phyloP scores from a whole-genome alignment of 2,797 vertebrate species.

The Carcharodon carcharias region DNA sequence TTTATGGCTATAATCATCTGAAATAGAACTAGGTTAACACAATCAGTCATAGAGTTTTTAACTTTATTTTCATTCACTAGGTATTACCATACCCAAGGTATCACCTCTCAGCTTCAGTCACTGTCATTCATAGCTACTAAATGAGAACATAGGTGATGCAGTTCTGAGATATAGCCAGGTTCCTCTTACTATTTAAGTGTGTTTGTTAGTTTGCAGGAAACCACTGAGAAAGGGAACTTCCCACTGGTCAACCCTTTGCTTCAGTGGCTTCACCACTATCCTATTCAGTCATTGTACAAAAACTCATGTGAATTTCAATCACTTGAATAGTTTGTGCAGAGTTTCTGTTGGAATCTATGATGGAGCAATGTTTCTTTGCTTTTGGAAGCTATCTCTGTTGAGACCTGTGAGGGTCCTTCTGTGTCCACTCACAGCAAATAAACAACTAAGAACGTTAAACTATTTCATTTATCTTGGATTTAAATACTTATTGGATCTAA shows the following conservation, averaged over 20 bases:
- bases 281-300: not conserved
- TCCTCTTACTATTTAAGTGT: not conserved
- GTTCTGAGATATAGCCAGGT: not conserved
- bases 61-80: not conserved
- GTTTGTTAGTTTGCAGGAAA: not conserved
- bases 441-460: not conserved
- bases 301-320: not conserved
- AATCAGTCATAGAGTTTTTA: not conserved
- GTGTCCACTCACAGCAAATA: not conserved
- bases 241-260: not conserved
- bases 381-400: not conserved
- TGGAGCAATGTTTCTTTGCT: not conserved
- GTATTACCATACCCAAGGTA: not conserved
- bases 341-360: not conserved
- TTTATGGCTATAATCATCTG: not conserved
- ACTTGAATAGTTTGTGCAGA: not conserved
- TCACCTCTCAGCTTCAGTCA: not conserved
- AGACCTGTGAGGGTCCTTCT: not conserved
- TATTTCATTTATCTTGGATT: not conserved
- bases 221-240: not conserved
- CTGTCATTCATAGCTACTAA: not conserved
- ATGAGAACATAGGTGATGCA: not conserved
- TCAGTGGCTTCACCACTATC: not conserved
- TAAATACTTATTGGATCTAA: not conserved
- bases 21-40: not conserved